A percentile compares a stretch with the other conserved stretches of the same genome.
These are phyloP conservation scores for Stegastes partitus DNA, from an alignment of 2,113 vertebrate species.

Conservation along the genomic window DNA sequence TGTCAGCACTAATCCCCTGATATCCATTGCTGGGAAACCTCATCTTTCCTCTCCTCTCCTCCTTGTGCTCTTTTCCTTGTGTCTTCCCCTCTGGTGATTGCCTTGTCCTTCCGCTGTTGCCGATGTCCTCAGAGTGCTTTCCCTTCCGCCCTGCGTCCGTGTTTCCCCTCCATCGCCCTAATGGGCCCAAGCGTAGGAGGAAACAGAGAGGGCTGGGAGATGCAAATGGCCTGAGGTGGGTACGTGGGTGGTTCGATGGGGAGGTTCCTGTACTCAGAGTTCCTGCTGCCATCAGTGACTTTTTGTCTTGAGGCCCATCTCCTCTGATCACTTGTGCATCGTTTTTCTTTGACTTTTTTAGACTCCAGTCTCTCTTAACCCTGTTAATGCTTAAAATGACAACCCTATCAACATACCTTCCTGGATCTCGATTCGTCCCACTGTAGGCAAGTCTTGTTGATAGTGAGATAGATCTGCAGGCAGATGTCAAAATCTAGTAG, in stretches of 20 bases:
- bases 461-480: not conserved
- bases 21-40: constrained; percentile 41
- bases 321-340: constrained; percentile 6
- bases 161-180: constrained; percentile 56
- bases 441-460: not conserved
- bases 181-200: constrained; percentile 52
- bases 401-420: not conserved
- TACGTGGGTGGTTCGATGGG: constrained; percentile 42
- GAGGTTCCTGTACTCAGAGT: constrained; percentile 54
- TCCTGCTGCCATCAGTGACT: constrained; percentile 38
- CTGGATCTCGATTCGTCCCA: not conserved
- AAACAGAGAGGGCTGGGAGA: constrained; percentile 14
- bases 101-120: constrained; percentile 5
- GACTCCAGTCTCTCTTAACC: not conserved
- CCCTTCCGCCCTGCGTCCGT: constrained; percentile 49
- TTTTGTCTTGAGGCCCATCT: constrained; percentile 8
- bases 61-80: not conserved
- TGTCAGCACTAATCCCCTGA: constrained; percentile 62
- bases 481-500: not conserved
- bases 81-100: constrained; percentile 28
- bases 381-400: not conserved
- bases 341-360: not conserved
- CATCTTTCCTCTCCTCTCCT: not conserved
- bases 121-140: constrained; percentile 58
- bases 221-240: constrained; percentile 43